Evolutionary conservation across 1,140 invertebrate species (phyloP), one percentile per base, ranked within the genome.

Genomic region (Trinorchestia longiramus): DNA sequence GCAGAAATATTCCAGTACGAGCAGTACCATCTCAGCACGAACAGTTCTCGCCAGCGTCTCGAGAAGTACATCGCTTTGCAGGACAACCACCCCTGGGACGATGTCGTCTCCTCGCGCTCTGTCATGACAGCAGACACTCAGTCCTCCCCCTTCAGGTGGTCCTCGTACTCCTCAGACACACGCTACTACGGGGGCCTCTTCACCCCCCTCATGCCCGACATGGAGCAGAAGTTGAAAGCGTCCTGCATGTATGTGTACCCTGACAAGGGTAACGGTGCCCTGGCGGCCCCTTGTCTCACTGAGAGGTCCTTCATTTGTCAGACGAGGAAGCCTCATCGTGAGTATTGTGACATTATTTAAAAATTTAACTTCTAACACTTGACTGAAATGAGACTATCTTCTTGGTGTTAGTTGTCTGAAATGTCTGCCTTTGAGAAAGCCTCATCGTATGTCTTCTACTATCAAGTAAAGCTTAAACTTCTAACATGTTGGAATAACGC

Each of bases 81-180:
- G 36, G 62, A 77, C 62, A 90, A 90, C 43, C 8, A 90, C 41
- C 43, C 43, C 3, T 42, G 88, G 88, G 4, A 42, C 43, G 36
- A 15, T 3, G 43, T 41, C n/a, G 36, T 42, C 88, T 41, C 43
- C n/a, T 42, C n/a, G 8, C 41, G 88, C 15, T 42, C 41, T 42
- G 43, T 90, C 88, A 90, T 42, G 88, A 42, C 88, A 28, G 43
- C 62, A 11, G 43, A 90, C 88, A 90, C 88, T 42, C 43, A 90
- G 43, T 90, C 88, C 28, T 42, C 88, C 43, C 88, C 88, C 28
- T 42, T 90, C 41, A 90, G 43, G 88, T 94, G 92, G 92, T 94
- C 92, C 40, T 94, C 92, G 43, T 94, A 94, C 92, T 41, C 43
- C 6, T 94, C 92, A 8, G 44, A 40, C 40, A n/a, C 40, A 6